Evolutionary conservation across 1,140 invertebrate genomes (phyloP), one percentile per base, ranked within the genome.

Genomic region (Pollicipes pollicipes): DNA sequence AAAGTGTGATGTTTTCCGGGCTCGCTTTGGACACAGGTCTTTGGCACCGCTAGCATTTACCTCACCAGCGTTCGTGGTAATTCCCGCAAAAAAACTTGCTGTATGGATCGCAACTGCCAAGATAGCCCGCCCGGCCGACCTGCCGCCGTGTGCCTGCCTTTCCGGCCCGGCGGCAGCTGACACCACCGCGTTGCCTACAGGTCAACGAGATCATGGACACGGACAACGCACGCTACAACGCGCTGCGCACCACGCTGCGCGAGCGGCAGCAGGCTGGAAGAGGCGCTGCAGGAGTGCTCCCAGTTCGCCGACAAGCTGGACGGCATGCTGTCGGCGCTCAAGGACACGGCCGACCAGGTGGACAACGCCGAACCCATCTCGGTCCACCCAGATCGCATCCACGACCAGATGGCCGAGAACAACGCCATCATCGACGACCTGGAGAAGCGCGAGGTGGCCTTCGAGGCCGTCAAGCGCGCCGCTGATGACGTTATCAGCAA

Each of bases 221-320:
- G 26, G 93, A 95, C 78, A 96, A 95, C 78, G 87, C 88, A 16
- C 83, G 94, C 28, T 97, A 97, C 80, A 87, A 89, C 64, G 88
- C 89, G 1, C 82, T 98, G 0, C 84, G 88, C 66, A 84, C 87
- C 4, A 88, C 90, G 74, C 81, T 98, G 0, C 83, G 93, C n/a
- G 88, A 90, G 75, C 83, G 93, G 13, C 93, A 96, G 78, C 90
- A 92, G 79, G 90, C 82, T 99, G 0, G 95, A 98, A 79, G 91
- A 86, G 79, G 92, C 92, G 27, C 79, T 96, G 76, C 94, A 88
- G 79, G 81, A 89, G 80, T 78, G 83, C 0, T 86, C 85, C 58
- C 87, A 94, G 80, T 97, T 97, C 80, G 88, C 90, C 2, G 95
- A 98, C 78, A 95, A 97, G 81, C 80, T 98, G 28, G 95, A 98